Base-by-base conservation (phyloP, 2,797 vertebrate species). In the Cyprinella venusta region DNA sequence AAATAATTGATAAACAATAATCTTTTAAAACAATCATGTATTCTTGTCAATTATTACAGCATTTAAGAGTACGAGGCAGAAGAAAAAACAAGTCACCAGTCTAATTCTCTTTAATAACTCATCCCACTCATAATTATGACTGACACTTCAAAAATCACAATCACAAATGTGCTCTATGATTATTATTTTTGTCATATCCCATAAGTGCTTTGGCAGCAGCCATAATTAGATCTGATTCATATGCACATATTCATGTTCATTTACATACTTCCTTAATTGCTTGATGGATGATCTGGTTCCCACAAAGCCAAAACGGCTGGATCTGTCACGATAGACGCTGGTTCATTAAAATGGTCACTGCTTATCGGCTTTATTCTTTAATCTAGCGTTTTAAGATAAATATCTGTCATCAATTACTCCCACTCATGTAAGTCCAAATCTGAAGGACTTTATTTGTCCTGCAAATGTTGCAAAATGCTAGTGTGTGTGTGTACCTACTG, bases 261-360 rank as follows among this genome's bases (percentile, higher is more conserved):
- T 79, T 79, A 68, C 77, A 79, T 54, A 68, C 45, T 79, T 79
- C 19, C 8, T 33, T 50, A 79, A 67, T 79, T 67, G 64, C 48
- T 50, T 79, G 77, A 79, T 79, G 48, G 33, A 79, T 77, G 64
- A 67, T 76, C 30, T 40, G 80, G 24, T 38, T 36, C 48, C 15
- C 16, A 52, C 26, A 79, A 79, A 52, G 61, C 26, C 13, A 63
- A 63, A 63, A 56, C 8, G 71, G 19, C 8, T 18, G 18, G 26
- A 65, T 79, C 19, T 26, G 9, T 38, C n/a, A 30, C 1, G 8
- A 64, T 64, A 48, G 40, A 77, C 3, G 6, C 15, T 30, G 15
- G 8, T 48, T 78, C 42, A 65, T 78, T 78, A 78, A 78, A 78
- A 65, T 3, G 26, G 19, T 24, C 42, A 8, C 16, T 15, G 76